These are phyloP conservation scores for Hemiprocne comata DNA, from an alignment of 2,113 vertebrate genomes.

Conservation along the genomic window DNA sequence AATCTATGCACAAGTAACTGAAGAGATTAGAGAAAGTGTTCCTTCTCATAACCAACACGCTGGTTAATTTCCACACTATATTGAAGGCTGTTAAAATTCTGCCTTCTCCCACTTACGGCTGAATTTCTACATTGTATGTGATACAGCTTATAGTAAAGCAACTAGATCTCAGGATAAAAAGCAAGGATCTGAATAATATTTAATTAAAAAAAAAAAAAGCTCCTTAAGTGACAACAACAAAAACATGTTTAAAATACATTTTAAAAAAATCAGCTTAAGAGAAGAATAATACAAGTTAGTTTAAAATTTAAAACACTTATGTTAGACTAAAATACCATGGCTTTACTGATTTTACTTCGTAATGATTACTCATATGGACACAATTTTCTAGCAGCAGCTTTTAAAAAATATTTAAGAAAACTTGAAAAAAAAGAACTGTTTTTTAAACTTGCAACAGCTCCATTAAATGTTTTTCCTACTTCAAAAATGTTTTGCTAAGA, in stretches of 20 bases:
- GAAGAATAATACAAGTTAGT: background rate
- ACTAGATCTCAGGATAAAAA: background rate
- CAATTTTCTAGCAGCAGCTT: background rate
- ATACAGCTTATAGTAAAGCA: background rate
- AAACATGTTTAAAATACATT: background rate
- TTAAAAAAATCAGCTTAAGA: background rate
- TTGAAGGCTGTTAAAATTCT: background rate
- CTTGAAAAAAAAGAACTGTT: background rate
- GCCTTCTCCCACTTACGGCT: background rate
- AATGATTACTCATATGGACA: background rate
- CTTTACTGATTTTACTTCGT: background rate
- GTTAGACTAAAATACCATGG: background rate
- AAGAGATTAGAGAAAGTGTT: background rate
- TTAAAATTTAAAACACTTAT: background rate
- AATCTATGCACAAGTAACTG: background rate
- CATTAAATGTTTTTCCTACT: background rate
- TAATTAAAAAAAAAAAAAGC: background rate
- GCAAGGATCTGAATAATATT: background rate
- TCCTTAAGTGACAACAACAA: no score
- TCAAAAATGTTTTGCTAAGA: background rate
- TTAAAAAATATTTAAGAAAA: background rate
- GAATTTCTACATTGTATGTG: background rate
- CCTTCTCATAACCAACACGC: background rate
- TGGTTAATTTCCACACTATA: background rate
- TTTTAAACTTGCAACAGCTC: background rate